Base-by-base conservation (phyloP, 2,888 invertebrate genomes). In the Lepidochitona cinerea region DNA sequence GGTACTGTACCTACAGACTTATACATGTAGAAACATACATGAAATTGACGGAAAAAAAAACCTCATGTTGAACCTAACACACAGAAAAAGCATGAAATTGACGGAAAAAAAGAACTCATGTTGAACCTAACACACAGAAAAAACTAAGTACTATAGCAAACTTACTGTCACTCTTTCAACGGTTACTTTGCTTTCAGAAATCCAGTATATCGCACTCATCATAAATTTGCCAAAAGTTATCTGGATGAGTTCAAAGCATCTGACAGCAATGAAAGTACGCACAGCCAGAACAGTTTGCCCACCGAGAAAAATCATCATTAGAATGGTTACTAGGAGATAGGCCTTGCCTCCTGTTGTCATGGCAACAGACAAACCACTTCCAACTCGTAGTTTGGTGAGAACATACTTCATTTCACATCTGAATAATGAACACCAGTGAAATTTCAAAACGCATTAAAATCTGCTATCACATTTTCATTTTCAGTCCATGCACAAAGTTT, bases 331-430 rank as follows among this genome's bases (percentile, higher is more conserved):
- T 26, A 64, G 64, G 33, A 64, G 29, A 29, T 64, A 64, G 64
- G 33, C 3, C 64, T 33, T 26, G 3, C 29, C 26, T 26, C 64
- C 64, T 1, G 29, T 4, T 18, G 26, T 32, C 33, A 64, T 64
- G 64, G 33, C 7, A 7, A 64, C 33, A 6, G 64, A 64, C 26
- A 64, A 29, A 26, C 26, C 26, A 29, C 64, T 64, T 23, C 64
- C 64, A 33, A 14, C 14, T 26, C 33, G 18, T 29, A 64, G 33
- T 5, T 33, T 26, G 5, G 64, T 65, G n/a, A 65, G n/a, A 37
- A 70, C 33, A 32, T 32, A 37, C 37, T 66, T 65, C 36, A 73
- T 37, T 37, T 73, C 70, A 14, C 26, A n/a, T 36, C 73, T 73
- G 52, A 33, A 70, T 33, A 18, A 32, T 54, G n/a, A 14, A 12